A percentile compares a stretch with the other conserved stretches of the same genome.
Conservation (phyloP, 2,113 vertebrate genomes). For the Brachyhypopomus gauderio region DNA sequence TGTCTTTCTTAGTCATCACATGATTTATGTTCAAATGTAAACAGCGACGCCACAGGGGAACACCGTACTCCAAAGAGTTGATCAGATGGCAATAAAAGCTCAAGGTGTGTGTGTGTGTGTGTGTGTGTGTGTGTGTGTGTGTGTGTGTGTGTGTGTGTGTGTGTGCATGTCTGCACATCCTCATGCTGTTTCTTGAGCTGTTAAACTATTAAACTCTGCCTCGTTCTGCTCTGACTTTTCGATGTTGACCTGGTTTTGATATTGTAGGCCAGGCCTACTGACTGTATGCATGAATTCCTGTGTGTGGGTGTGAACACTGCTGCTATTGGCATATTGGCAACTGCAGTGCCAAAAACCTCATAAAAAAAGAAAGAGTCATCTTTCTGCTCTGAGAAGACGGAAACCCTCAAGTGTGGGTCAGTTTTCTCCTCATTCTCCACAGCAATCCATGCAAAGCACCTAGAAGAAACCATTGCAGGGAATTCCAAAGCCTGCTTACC, state of each 20-base stretch:
- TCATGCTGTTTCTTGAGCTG: conserved; percentile 94
- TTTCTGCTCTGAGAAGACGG: conserved; percentile 45
- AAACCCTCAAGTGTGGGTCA: conserved; percentile 46
- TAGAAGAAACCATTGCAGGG: conserved; percentile 17
- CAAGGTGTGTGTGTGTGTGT: background rate
- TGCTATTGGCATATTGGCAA: conserved; percentile 1
- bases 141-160: background rate
- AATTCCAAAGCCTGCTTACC: background rate
- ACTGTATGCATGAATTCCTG: background rate
- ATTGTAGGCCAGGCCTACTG: too few species aligned
- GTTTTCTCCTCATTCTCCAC: conserved; percentile 16
- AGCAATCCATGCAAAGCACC: background rate
- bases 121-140: background rate
- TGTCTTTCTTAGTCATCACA: background rate
- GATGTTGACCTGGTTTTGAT: conserved; percentile 74
- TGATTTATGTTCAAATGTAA: conserved; percentile 7
- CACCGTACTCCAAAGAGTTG: background rate
- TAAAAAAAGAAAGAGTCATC: conserved; percentile 43
- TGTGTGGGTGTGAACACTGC: background rate
- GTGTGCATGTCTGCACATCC: conserved; percentile 84
- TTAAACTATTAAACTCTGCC: conserved; percentile 96
- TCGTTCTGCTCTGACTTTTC: conserved; percentile 98
- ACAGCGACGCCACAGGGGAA: background rate
- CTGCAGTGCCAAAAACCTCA: conserved; percentile 34
- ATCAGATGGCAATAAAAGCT: background rate